Evolutionary conservation across 2,113 vertebrate species (phyloP).

Genomic region (Semnornis frantzii): DNA sequence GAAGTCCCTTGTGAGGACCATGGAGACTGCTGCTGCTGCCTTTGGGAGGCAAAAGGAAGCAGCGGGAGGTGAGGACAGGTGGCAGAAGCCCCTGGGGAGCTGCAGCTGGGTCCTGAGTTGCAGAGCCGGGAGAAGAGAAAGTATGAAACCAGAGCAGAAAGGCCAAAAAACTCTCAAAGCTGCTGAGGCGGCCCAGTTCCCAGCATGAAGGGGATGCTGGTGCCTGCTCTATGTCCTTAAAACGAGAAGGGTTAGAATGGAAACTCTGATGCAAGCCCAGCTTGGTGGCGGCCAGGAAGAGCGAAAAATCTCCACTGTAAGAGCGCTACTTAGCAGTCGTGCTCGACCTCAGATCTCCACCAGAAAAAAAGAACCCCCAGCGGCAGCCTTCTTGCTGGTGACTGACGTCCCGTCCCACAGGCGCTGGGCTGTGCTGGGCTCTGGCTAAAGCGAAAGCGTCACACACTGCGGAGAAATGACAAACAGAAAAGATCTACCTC

Average conservation of each 20-base stretch:
- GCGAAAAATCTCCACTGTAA: background rate
- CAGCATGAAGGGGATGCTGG: background rate
- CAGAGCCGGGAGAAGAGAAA: background rate
- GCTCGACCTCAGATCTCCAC: conserved; percentile 10
- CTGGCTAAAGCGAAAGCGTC: conserved; percentile 33
- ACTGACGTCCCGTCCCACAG: background rate
- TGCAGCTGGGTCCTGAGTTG: rapidly evolving
- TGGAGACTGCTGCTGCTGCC: background rate
- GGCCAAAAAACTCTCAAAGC: background rate
- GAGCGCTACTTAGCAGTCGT: conserved; percentile 18
- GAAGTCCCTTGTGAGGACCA: rapidly evolving
- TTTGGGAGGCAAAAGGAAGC: background rate
- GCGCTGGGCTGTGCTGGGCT: background rate
- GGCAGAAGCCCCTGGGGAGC: background rate
- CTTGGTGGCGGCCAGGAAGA: background rate
- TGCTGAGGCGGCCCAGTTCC: background rate
- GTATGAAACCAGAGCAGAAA: background rate
- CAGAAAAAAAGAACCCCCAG: background rate
- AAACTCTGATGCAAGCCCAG: conserved; percentile 8
- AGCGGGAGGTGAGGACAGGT: rapidly evolving
- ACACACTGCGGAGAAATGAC: background rate
- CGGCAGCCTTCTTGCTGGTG: background rate
- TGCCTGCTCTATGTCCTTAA: background rate
- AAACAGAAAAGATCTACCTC: background rate
- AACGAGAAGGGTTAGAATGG: background rate